Evolutionary conservation across 1,140 invertebrate species (phyloP).

Genomic region (Lucilia sericata): DNA sequence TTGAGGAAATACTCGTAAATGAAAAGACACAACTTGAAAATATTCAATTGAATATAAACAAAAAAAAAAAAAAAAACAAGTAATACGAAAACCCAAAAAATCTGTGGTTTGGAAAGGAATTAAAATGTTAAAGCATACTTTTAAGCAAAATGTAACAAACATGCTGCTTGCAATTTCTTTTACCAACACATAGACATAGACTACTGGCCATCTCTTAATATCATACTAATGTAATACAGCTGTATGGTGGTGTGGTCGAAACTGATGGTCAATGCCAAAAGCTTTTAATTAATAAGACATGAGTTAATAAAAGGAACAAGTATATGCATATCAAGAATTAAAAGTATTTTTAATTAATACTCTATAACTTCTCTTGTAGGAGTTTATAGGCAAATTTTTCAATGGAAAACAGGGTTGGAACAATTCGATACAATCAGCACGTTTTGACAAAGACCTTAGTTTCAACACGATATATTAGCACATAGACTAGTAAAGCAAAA

Average conservation of each 20-base stretch:
- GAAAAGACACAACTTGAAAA: conserved; percentile 15
- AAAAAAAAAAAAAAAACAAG: conserved; percentile 1
- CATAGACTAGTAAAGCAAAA: too few species aligned
- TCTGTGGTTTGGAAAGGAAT: conserved; percentile 46
- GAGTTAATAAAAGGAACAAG: conserved; percentile 12
- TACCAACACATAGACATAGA: too few species aligned
- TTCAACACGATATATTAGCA: too few species aligned
- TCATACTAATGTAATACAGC: not conserved
- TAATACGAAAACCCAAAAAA: conserved; percentile 14
- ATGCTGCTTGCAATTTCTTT: too few species aligned
- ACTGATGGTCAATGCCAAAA: conserved; percentile 20
- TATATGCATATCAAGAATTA: conserved; percentile 31
- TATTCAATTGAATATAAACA: conserved; percentile 16
- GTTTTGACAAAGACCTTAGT: too few species aligned
- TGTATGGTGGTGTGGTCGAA: not conserved
- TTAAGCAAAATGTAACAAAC: not conserved
- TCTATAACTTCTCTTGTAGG: too few species aligned
- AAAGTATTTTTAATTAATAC: conserved; percentile 33
- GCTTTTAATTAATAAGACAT: conserved; percentile 42
- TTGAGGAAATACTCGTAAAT: not conserved
- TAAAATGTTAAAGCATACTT: conserved; percentile 49
- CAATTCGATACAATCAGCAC: too few species aligned
- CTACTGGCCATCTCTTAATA: not conserved
- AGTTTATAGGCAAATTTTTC: too few species aligned
- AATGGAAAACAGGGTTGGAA: too few species aligned